These are phyloP conservation scores for Zaprionus bogoriensis DNA, from an alignment of 2,888 invertebrate species.

Conservation along the genomic window DNA sequence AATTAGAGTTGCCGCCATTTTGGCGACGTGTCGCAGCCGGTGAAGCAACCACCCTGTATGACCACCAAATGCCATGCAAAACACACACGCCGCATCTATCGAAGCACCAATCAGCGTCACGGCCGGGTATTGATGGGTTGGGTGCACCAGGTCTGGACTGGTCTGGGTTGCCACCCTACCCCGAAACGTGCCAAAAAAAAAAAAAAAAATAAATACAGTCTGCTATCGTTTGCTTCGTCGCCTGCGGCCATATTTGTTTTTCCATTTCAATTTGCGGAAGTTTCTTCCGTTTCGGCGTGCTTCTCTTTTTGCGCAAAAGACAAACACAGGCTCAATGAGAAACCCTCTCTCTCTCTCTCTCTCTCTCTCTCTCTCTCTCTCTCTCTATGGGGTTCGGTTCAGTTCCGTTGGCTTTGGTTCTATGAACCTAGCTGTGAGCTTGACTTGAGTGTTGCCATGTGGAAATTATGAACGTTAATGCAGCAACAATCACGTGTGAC, in stretches of 20 bases:
- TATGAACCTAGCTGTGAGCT: constrained; percentile 20
- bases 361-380: too few relatives aligned
- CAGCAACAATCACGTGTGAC: constrained; percentile 65
- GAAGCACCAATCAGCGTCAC: constrained; percentile 65
- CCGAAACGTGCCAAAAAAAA: constrained; percentile 31
- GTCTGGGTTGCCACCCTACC: constrained; percentile 2
- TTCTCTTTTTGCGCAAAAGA: too few relatives aligned
- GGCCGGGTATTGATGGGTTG: too few relatives aligned
- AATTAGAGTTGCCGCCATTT: constrained; percentile 54
- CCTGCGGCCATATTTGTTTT: constrained; percentile 73
- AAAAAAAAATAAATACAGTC: constrained; percentile 21
- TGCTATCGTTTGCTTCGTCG: constrained; percentile 20
- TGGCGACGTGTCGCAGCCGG: constrained; percentile 11
- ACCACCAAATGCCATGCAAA: constrained; percentile 67
- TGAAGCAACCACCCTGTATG: constrained; percentile 53
- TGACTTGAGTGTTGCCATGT: constrained; percentile 59
- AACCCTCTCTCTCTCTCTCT: too few relatives aligned
- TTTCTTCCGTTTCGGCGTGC: neutral
- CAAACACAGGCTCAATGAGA: too few relatives aligned
- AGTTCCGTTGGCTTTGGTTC: constrained; percentile 10
- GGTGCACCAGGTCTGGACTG: too few relatives aligned
- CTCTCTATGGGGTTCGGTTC: constrained; percentile 1
- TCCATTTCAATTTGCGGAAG: constrained; percentile 72
- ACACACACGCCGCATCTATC: constrained; percentile 3
- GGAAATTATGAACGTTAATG: constrained; percentile 75